phyloP scores from a whole-genome alignment of 2,113 vertebrate species.

The Morone saxatilis region DNA sequence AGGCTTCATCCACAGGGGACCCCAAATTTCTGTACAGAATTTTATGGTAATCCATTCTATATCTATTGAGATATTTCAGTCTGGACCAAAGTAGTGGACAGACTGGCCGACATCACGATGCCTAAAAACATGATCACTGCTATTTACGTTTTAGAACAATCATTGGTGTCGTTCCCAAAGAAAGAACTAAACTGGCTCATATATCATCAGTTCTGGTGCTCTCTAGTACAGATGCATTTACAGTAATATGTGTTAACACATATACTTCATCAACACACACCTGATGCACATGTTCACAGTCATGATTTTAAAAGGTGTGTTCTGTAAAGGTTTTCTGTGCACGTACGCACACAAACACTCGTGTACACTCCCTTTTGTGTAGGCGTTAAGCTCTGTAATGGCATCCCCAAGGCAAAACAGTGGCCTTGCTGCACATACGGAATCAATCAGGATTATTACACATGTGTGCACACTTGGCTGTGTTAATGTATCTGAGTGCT shows the following conservation, averaged over 20 bases:
- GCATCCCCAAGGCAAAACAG: constrained; percentile 72
- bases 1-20: not conserved
- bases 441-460: constrained; percentile 81
- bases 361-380: constrained; percentile 25
- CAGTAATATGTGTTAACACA: not conserved
- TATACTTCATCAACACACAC: not conserved
- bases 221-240: not conserved
- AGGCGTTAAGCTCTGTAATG: constrained; percentile 67
- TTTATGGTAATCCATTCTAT: not conserved
- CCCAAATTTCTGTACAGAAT: not conserved
- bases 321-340: constrained; percentile 6
- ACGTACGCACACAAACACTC: not conserved
- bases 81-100: not conserved
- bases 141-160: constrained; percentile 3
- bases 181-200: not conserved
- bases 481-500: constrained; percentile 50
- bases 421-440: constrained; percentile 83
- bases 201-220: not conserved
- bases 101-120: not conserved
- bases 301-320: constrained; percentile 26
- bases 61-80: not conserved
- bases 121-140: constrained; percentile 7
- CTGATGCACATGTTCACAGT: not conserved
- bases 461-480: constrained; percentile 59
- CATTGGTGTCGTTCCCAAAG: not conserved